A percentile compares a stretch with the other conserved stretches of the same genome.
Evolutionary conservation across 2,888 invertebrate genomes (phyloP).

Genomic region (Erebia aethiops): DNA sequence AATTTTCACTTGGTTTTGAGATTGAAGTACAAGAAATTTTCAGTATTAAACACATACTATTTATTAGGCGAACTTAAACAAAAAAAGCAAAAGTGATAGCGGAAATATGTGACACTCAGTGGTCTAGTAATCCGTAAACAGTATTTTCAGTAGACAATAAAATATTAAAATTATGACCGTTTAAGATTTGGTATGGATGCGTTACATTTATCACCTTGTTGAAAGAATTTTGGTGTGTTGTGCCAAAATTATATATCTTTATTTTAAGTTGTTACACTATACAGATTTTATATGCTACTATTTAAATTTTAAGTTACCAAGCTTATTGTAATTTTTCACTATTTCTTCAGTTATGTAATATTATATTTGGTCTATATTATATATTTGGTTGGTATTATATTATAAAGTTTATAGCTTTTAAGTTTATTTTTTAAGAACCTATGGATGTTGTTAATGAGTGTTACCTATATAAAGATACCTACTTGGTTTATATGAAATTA

Average conservation of each 20-base stretch:
- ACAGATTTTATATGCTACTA: slow-evolving; percentile 40
- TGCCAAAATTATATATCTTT: slow-evolving; percentile 61
- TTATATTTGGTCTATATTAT: slow-evolving; percentile 28
- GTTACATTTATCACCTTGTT: slow-evolving; percentile 30
- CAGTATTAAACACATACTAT: slow-evolving; percentile 35
- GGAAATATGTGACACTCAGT: not conserved
- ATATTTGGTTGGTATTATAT: no score
- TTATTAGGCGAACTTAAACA: slow-evolving; percentile 11
- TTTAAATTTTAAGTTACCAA: slow-evolving; percentile 50
- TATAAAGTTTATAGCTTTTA: no score
- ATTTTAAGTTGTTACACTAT: slow-evolving; percentile 47
- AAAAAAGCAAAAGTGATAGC: slow-evolving; percentile 5
- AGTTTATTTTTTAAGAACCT: slow-evolving; percentile 14
- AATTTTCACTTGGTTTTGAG: slow-evolving; percentile 28
- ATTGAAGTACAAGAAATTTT: slow-evolving; percentile 35
- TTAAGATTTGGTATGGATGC: slow-evolving; percentile 11
- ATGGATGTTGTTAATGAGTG: slow-evolving; percentile 19
- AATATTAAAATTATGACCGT: slow-evolving; percentile 22
- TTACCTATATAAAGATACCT: slow-evolving; percentile 20
- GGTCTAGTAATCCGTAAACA: slow-evolving; percentile 18
- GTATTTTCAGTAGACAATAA: slow-evolving; percentile 33
- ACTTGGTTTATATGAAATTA: slow-evolving; percentile 10
- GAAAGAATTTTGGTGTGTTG: slow-evolving; percentile 57
- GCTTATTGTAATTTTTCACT: slow-evolving; percentile 36
- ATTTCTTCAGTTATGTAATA: slow-evolving; percentile 22